These are phyloP conservation scores for Cheumatopsyche charites DNA, from an alignment of 1,140 invertebrate species.

Conservation along the genomic window DNA sequence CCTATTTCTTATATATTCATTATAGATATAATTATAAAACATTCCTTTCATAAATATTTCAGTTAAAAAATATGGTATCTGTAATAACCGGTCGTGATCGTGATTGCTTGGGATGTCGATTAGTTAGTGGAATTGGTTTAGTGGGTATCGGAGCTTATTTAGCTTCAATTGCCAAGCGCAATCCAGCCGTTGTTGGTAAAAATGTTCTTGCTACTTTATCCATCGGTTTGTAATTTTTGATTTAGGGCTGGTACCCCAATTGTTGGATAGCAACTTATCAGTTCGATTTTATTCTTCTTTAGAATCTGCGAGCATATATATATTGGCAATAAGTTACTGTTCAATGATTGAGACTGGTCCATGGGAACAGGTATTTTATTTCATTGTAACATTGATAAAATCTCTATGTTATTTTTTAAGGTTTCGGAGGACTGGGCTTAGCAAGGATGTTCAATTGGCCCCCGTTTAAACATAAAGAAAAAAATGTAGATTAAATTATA, in stretches of 20 bases:
- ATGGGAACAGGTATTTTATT: too few relatives aligned
- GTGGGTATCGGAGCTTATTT: constrained; percentile 44
- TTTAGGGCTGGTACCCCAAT: too few relatives aligned
- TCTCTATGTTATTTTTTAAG: constrained; percentile 35
- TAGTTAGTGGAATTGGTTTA: constrained; percentile 41
- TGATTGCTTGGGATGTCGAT: constrained; percentile 42
- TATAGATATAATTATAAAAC: too few relatives aligned
- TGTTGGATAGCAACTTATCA: too few relatives aligned
- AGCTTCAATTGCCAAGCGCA: constrained; percentile 33
- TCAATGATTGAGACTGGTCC: neutral
- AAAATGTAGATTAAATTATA: too few relatives aligned
- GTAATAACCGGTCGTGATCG: constrained; percentile 44
- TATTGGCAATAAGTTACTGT: neutral
- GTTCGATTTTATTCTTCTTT: too few relatives aligned
- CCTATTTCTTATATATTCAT: too few relatives aligned
- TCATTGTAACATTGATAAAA: too few relatives aligned
- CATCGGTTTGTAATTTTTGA: constrained; percentile 28
- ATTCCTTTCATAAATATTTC: too few relatives aligned
- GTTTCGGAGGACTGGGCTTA: constrained; percentile 39
- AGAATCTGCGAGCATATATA: too few relatives aligned
- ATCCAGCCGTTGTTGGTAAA: constrained; percentile 37
- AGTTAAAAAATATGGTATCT: constrained; percentile 28
- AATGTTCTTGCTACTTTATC: constrained; percentile 25
- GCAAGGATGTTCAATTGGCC: constrained; percentile 43
- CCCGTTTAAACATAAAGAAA: constrained; percentile 37